Conservation (phyloP, 2,113 vertebrate species). For the Carollia perspicillata region DNA sequence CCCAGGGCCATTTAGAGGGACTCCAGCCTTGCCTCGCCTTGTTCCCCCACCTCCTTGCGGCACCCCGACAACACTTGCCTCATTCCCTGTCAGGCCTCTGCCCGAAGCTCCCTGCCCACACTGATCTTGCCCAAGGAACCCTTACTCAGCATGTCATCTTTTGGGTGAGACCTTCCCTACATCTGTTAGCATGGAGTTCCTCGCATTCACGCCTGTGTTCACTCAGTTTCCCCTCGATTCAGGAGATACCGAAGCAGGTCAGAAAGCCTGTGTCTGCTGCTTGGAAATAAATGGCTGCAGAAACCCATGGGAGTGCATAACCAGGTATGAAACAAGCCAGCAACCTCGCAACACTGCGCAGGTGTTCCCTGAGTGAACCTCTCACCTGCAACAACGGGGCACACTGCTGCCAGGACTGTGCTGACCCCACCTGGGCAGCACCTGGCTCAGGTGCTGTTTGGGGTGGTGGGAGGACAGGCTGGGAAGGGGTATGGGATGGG, state of each 20-base stretch:
- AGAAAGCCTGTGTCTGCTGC: background rate
- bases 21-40: too few species aligned
- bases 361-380: background rate
- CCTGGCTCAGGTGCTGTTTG: background rate
- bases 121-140: background rate
- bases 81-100: background rate
- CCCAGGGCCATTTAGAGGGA: background rate
- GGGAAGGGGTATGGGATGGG: background rate
- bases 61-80: background rate
- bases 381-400: background rate
- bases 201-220: background rate
- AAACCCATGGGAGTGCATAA: too few species aligned
- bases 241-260: background rate
- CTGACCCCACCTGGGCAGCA: background rate
- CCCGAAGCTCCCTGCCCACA: background rate
- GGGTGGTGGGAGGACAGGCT: background rate
- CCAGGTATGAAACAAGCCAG: background rate
- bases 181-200: background rate
- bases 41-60: background rate
- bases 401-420: background rate
- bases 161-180: background rate
- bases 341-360: background rate
- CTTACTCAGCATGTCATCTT: background rate
- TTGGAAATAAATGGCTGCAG: background rate
- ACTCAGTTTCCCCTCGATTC: background rate